Evolutionary conservation across 1,140 invertebrate genomes (phyloP), one percentile per base, ranked within the genome.

Genomic region (Zaprionus nigranus): DNA sequence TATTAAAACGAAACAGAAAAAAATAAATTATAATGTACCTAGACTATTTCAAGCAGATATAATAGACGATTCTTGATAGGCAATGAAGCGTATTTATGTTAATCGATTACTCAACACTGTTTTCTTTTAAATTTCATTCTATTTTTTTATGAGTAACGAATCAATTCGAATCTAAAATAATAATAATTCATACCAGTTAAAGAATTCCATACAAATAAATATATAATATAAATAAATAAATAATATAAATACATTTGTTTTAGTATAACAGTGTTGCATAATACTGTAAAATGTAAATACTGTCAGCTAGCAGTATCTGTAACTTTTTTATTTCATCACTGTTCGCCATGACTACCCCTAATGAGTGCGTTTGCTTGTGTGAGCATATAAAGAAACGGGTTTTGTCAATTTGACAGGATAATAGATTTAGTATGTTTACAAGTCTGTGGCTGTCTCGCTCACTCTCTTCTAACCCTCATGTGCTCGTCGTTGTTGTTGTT

Each of bases 391-490:
- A 71, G 46, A 80, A 71, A 77, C 24, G 36, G 53, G 67, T 51
- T 61, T 77, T 74, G 63, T 75, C 60, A 67, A 69, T 72, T 71
- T 73, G 63, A 72, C 62, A 75, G 75, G 20, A 74, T 88, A 88
- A 84, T 88, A 88, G 78, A 88, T 88, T 88, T 84, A 79, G 84
- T 79, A 72, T 88, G 79, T 60, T 80, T 64, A 59, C 65, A 81
- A 70, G 71, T 60, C 63, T 82, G 75, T 72, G 60, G 69, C 64
- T 69, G 54, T 66, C 11, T 36, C 20, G 11, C 67, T 43, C 74
- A 26, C 53, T 49, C 53, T 49, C 59, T 71, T 54, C 58, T 51
- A 28, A 5, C 53, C 2, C 53, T 82, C 26, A 56, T 58, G 62
- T 68, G 59, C 13, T 46, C 20, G 15, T 30, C 22, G 34, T 59